phyloP scores from a whole-genome alignment of 2,797 vertebrate species.

The Poeciliopsis infans region DNA sequence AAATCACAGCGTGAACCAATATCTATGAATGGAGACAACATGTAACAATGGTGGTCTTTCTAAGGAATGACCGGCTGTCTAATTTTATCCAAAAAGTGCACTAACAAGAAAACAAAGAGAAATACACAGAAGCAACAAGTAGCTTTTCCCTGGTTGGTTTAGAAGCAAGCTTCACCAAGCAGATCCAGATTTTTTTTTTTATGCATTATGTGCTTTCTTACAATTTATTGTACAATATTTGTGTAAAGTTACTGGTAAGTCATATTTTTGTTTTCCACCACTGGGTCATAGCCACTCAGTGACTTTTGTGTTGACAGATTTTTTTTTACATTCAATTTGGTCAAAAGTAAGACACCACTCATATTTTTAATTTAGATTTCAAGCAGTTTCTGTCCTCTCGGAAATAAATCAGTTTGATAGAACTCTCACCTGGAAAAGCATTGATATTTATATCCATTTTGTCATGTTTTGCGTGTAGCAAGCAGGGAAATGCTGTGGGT shows the following conservation, averaged over 20 bases:
- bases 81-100: not conserved
- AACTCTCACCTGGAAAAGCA: conserved; percentile 16
- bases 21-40: not conserved
- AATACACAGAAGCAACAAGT: not conserved
- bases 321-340: not conserved
- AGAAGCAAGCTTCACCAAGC: not conserved
- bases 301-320: not conserved
- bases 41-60: not conserved
- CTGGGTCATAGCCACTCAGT: not conserved
- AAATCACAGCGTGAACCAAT: not conserved
- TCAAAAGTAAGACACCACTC: not conserved
- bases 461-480: conserved; percentile 56
- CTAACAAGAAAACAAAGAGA: not conserved
- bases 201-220: not conserved
- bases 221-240: not conserved
- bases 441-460: conserved; percentile 56
- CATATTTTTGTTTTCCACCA: not conserved
- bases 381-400: not conserved
- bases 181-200: not conserved
- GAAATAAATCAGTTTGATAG: conserved; percentile 18
- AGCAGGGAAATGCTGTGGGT: conserved; percentile 58
- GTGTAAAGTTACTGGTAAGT: not conserved
- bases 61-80: not conserved
- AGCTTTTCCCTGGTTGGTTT: not conserved
- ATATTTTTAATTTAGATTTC: not conserved